These are phyloP conservation scores for Oscheius sp. DNA, from an alignment of 2,888 invertebrate species.

Conservation along the genomic window DNA sequence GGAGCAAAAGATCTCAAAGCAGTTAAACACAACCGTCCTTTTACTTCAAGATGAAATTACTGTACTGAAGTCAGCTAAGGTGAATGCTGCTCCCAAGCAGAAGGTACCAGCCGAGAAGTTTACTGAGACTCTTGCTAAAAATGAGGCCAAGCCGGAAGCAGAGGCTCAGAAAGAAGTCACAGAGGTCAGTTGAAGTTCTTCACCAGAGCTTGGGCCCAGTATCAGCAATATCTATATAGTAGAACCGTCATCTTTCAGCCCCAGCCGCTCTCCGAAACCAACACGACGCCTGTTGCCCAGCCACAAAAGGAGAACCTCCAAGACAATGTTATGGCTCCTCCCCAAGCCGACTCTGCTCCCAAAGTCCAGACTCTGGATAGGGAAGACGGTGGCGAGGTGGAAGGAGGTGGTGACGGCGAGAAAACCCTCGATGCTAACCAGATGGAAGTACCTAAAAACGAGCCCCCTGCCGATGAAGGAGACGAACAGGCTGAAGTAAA, in stretches of 20 bases:
- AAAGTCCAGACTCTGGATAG: not conserved
- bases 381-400: constrained; percentile 1
- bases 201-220: too few species aligned
- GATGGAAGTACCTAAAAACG: constrained; percentile 6
- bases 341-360: constrained; percentile 1
- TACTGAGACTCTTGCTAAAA: too few species aligned
- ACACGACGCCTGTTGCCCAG: not conserved
- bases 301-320: not conserved
- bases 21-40: constrained; percentile 24
- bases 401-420: not conserved
- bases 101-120: not conserved
- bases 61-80: constrained; percentile 18
- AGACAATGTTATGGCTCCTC: not conserved
- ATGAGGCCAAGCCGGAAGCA: too few species aligned
- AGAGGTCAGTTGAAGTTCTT: too few species aligned
- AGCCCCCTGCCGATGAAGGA: not conserved
- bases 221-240: too few species aligned
- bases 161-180: too few species aligned
- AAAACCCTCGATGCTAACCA: not conserved
- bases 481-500: not conserved
- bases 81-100: not conserved
- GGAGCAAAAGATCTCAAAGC: constrained; percentile 18
- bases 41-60: constrained; percentile 29
- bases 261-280: not conserved
- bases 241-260: not conserved